Base-by-base conservation (phyloP, 2,888 invertebrate genomes). In the Silvanus unidentatus region DNA sequence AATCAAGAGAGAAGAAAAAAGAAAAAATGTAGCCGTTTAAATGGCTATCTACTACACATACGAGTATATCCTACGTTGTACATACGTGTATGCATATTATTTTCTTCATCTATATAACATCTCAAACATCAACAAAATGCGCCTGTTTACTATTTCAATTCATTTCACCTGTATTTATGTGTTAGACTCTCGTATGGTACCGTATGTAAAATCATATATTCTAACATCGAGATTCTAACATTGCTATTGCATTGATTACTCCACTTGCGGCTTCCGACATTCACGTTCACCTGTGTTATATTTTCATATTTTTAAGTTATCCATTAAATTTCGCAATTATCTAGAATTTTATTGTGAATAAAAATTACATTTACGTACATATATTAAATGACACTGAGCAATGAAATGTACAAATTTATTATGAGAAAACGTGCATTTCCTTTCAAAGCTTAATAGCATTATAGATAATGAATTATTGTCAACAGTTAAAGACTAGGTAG, bases 221-320 rank as follows among this genome's bases (percentile, higher is more conserved):
- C 3, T 15, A 15, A 54, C n/a, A 58, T 57, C 45, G 50, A 57
- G 51, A 49, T 48, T 50, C 52, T 54, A 49, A 49, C 56, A 60
- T n/a, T n/a, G n/a, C n/a, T n/a, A n/a, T n/a, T n/a, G n/a, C n/a
- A n/a, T 61, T 64, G 64, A 64, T 63, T 59, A 58, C 60, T 58
- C 59, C 60, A 62, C 60, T 61, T 63, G 57, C 59, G 57, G 63
- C 64, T 66, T 64, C 66, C 64, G 65, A 64, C 66, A 64, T 65
- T 60, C 60, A 59, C 59, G 58, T 58, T 55, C 57, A 56, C 55
- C 60, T 58, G 59, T 58, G 56, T 56, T 57, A 59, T 22, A 22
- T 5, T 22, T 5, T 22, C 3, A 5, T 8, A 13, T 8, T 13
- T 63, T 60, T 54, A 62, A 62, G 58, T 63, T 62, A 60, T 64